Percentiles rank a stretch among this genome's conserved stretches.
These are phyloP conservation scores for Asbolus verrucosus DNA, from an alignment of 1,140 invertebrate genomes.

Conservation along the genomic window DNA sequence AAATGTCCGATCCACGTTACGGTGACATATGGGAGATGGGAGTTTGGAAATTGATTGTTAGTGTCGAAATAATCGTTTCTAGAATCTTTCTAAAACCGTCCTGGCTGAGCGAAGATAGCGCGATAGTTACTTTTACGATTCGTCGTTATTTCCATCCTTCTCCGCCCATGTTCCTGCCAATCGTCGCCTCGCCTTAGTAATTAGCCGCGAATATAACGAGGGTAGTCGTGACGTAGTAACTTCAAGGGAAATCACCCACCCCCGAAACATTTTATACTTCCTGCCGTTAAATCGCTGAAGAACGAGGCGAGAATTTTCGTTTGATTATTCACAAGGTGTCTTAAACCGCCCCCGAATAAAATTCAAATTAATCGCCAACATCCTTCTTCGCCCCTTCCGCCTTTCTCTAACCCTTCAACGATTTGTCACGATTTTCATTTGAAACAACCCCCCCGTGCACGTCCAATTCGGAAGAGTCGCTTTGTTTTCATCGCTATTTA, in stretches of 20 bases:
- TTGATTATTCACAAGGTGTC: constrained; percentile 30
- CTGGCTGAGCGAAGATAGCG: no score
- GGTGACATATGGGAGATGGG: no score
- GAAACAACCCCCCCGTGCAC: not conserved
- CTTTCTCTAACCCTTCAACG: not conserved
- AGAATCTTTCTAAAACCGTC: no score
- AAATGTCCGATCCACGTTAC: no score
- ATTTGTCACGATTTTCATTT: constrained; percentile 11
- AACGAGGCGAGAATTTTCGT: constrained; percentile 8
- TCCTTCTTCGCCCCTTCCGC: not conserved
- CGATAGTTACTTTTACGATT: no score
- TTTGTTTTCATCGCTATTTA: constrained; percentile 23
- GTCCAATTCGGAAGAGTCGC: not conserved
- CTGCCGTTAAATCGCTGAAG: not conserved
- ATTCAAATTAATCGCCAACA: constrained; percentile 7
- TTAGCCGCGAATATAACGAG: no score
- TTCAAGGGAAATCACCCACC: constrained; percentile 3
- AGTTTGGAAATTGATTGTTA: no score
- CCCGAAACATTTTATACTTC: not conserved
- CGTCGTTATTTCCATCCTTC: no score
- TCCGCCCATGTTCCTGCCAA: no score
- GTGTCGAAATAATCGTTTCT: no score
- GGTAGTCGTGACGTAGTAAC: constrained; percentile 23
- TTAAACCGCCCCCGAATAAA: constrained; percentile 26
- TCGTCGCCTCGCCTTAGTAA: no score